phyloP scores from a whole-genome alignment of 2,797 vertebrate species.

The Poeciliopsis infans region DNA sequence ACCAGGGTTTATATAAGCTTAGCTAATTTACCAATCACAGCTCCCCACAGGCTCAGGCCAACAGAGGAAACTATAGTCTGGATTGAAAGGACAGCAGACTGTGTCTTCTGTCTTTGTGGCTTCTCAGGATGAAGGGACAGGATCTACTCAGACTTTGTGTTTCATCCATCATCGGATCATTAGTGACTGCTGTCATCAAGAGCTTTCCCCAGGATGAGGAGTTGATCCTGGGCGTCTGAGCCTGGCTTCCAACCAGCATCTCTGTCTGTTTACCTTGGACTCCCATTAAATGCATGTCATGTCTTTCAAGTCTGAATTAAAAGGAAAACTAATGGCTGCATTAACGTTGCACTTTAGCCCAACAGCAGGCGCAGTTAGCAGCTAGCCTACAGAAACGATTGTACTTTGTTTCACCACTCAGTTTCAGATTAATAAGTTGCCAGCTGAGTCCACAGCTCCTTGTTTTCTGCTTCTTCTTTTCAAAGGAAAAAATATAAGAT shows the following conservation, averaged over 20 bases:
- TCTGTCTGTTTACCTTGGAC: conserved; percentile 61
- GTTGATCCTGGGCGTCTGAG: conserved; percentile 51
- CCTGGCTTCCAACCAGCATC: conserved; percentile 57
- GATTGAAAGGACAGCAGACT: not conserved
- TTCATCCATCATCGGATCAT: conserved; percentile 68
- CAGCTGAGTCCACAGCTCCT: conserved; percentile 12
- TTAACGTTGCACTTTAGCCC: conserved; percentile 6
- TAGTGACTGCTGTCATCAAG: conserved; percentile 70
- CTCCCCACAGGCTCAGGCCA: not conserved
- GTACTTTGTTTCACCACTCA: not conserved
- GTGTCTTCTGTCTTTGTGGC: conserved; percentile 12
- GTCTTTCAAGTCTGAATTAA: conserved; percentile 47
- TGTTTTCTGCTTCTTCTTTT: conserved; percentile 33
- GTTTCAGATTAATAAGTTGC: not conserved
- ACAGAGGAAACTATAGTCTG: not conserved
- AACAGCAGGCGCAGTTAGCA: conserved; percentile 11
- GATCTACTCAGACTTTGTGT: conserved; percentile 59
- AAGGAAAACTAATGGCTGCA: conserved; percentile 44
- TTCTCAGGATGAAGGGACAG: conserved; percentile 28
- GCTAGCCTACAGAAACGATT: not conserved
- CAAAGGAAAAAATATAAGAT: conserved; percentile 46
- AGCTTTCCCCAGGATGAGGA: conserved; percentile 54
- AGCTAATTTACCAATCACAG: not conserved
- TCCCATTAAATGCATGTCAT: conserved; percentile 49
- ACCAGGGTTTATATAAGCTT: not conserved